phyloP scores from a whole-genome alignment of 2,888 invertebrate species.

The Melieria omissa region DNA sequence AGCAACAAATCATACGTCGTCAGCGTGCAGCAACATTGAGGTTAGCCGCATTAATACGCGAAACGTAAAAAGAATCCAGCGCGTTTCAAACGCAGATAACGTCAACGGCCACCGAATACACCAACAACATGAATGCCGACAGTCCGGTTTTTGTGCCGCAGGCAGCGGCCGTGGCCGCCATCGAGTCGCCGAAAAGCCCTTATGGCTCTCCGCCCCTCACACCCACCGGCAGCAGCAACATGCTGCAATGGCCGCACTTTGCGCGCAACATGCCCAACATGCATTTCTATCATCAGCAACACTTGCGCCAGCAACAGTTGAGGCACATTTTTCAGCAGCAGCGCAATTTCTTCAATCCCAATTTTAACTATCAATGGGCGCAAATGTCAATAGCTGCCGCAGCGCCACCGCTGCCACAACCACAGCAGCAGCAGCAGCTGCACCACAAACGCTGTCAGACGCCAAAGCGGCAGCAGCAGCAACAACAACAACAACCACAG shows the following conservation, averaged over 20 bases:
- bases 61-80: background rate
- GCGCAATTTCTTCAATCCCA: slow-evolving; percentile 18
- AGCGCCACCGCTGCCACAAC: slow-evolving; percentile 1
- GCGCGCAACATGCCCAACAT: background rate
- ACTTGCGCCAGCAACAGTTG: slow-evolving; percentile 6
- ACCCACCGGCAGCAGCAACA: background rate
- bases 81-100: background rate
- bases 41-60: background rate
- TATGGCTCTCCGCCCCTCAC: background rate
- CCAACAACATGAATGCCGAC: slow-evolving; percentile 32
- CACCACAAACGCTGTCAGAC: slow-evolving; percentile 2
- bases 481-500: background rate
- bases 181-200: background rate
- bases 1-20: background rate
- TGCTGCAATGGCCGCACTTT: slow-evolving; percentile 13
- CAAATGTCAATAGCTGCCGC: background rate
- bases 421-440: background rate
- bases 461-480: background rate
- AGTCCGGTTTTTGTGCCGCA: slow-evolving; percentile 38
- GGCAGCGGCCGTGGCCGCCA: background rate
- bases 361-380: slow-evolving; percentile 24
- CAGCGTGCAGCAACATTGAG: background rate
- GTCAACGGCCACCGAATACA: background rate
- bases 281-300: slow-evolving; percentile 21
- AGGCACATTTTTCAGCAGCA: slow-evolving; percentile 25